phyloP scores from a whole-genome alignment of 2,888 invertebrate species.

The Drosophila mimica region DNA sequence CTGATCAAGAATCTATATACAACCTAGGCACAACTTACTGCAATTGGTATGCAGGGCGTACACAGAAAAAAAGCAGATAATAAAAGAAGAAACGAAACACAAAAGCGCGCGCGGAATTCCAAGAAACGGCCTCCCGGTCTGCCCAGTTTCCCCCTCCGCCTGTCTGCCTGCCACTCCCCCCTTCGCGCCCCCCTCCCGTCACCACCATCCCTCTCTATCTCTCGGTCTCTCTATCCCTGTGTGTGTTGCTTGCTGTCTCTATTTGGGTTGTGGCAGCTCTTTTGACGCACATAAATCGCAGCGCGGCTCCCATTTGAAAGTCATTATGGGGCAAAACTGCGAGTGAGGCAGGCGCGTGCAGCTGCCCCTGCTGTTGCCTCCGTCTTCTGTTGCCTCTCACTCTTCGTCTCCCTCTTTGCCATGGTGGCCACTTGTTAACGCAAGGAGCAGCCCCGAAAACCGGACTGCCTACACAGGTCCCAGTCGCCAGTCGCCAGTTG shows the following conservation, averaged over 20 bases:
- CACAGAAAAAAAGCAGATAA: neutral
- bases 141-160: slow-evolving; percentile 39
- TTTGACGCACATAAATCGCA: slow-evolving; percentile 78
- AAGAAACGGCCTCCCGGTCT: slow-evolving; percentile 71
- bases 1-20: neutral
- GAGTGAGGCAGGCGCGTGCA: slow-evolving; percentile 71
- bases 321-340: slow-evolving; percentile 66
- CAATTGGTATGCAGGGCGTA: neutral
- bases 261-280: slow-evolving; percentile 26
- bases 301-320: slow-evolving; percentile 77
- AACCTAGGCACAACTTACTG: neutral
- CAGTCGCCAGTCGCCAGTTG: slow-evolving; percentile 12
- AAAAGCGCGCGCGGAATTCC: slow-evolving; percentile 76
- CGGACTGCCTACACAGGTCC: slow-evolving; percentile 72
- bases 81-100: slow-evolving; percentile 52
- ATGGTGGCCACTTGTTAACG: slow-evolving; percentile 74
- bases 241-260: neutral
- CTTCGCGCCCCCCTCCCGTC: too few relatives aligned
- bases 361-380: slow-evolving; percentile 56
- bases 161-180: neutral
- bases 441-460: slow-evolving; percentile 68
- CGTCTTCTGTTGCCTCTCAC: neutral
- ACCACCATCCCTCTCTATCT: too few relatives aligned
- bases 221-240: neutral
- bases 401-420: slow-evolving; percentile 5